phyloP scores from a whole-genome alignment of 2,888 invertebrate genomes.

The Tiliacea citrago region DNA sequence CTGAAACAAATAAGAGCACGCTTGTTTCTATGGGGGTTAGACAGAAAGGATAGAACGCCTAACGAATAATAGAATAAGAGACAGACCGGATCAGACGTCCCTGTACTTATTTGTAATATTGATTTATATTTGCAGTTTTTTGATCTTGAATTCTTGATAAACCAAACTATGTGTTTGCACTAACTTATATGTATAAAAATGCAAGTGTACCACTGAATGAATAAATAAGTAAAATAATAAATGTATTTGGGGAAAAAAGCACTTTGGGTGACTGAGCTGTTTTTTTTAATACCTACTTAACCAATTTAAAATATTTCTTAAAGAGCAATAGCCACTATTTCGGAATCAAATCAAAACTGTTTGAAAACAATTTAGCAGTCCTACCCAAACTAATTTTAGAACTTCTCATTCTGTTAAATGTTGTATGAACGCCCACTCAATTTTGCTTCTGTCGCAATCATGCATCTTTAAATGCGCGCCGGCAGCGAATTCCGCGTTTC shows the following conservation, averaged over 20 bases:
- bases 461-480: conserved; percentile 54
- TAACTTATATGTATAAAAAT: too few species aligned
- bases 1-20: conserved; percentile 13
- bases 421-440: conserved; percentile 44
- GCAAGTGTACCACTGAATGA: too few species aligned
- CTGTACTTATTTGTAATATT: too few species aligned
- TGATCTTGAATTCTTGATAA: neutral
- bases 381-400: conserved; percentile 32
- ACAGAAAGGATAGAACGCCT: neutral
- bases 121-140: neutral
- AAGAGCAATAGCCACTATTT: neutral
- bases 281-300: neutral
- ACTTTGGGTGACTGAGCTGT: neutral
- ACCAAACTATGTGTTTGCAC: neutral
- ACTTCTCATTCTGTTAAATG: conserved; percentile 33
- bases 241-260: too few species aligned
- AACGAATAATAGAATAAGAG: neutral
- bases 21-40: conserved; percentile 5
- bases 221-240: too few species aligned
- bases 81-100: neutral
- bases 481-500: conserved; percentile 22
- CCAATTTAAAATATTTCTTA: too few species aligned
- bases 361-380: conserved; percentile 1
- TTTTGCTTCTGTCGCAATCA: conserved; percentile 45
- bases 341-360: neutral